phyloP scores from a whole-genome alignment of 1,140 invertebrate genomes.

The Heliothis subflexa region DNA sequence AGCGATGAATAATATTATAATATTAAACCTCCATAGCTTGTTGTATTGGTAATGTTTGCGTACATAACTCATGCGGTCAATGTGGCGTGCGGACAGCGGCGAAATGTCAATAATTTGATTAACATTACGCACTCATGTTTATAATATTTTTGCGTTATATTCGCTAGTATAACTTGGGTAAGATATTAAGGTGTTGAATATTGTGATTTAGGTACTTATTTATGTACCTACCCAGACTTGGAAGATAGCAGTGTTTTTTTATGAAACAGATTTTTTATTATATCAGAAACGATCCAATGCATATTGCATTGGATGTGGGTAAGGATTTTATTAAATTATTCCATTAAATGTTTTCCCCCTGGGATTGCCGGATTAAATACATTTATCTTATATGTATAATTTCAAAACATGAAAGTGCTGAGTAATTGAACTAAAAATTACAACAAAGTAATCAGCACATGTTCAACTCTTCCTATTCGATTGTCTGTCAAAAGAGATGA shows the following conservation, averaged over 20 bases:
- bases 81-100: conserved; percentile 49
- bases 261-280: conserved; percentile 5
- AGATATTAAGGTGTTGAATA: too few relatives aligned
- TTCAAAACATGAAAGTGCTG: background rate
- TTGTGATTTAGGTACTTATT: too few relatives aligned
- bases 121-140: conserved; percentile 2
- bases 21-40: conserved; percentile 16
- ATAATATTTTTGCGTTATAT: background rate
- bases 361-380: too few relatives aligned
- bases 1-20: conserved; percentile 53
- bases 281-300: conserved; percentile 32
- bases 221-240: too few relatives aligned
- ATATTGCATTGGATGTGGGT: too few relatives aligned
- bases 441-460: conserved; percentile 50
- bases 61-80: conserved; percentile 60
- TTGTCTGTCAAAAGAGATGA: conserved; percentile 60
- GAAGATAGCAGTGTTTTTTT: too few relatives aligned
- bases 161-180: too few relatives aligned
- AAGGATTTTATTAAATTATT: too few relatives aligned
- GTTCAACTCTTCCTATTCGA: conserved; percentile 57
- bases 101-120: conserved; percentile 41
- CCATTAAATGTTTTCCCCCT: too few relatives aligned
- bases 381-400: too few relatives aligned
- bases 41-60: conserved; percentile 64
- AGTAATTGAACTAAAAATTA: background rate